phyloP scores from a whole-genome alignment of 2,888 invertebrate genomes.

The Ormyrus labotus region DNA sequence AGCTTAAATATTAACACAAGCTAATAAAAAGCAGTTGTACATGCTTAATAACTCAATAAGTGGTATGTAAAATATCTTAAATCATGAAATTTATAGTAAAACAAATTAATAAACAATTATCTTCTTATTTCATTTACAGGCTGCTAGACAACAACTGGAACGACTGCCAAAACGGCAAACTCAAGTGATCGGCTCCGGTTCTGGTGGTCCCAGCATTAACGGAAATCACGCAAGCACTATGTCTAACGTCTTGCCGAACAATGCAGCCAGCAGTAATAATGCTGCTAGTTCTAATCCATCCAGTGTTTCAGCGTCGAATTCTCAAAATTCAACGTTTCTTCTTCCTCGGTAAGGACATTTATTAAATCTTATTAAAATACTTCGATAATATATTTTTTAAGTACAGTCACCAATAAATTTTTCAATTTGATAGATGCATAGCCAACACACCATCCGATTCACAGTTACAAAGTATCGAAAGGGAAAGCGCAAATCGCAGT shows the following conservation, averaged over 20 bases:
- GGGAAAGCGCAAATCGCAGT: slow-evolving; percentile 73
- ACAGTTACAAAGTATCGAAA: slow-evolving; percentile 72
- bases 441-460: slow-evolving; percentile 71
- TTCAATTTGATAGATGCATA: slow-evolving; percentile 69
- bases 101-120: no score
- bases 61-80: no score
- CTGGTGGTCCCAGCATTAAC: slow-evolving; percentile 74
- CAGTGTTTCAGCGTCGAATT: slow-evolving; percentile 69
- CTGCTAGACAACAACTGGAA: slow-evolving; percentile 92
- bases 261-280: slow-evolving; percentile 72
- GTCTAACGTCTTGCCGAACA: slow-evolving; percentile 72
- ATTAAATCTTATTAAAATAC: neutral
- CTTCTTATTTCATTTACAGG: slow-evolving; percentile 75
- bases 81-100: no score
- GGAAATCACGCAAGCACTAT: slow-evolving; percentile 72
- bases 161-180: slow-evolving; percentile 90
- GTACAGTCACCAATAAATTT: neutral
- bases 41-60: no score
- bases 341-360: slow-evolving; percentile 69
- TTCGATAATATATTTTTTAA: neutral
- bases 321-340: slow-evolving; percentile 73
- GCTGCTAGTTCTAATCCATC: slow-evolving; percentile 70
- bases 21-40: no score
- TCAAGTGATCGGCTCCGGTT: slow-evolving; percentile 79
- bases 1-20: no score